A percentile compares a stretch with the other conserved stretches of the same genome.
phyloP scores from a whole-genome alignment of 2,888 invertebrate genomes.

The Cheilosia soror region DNA sequence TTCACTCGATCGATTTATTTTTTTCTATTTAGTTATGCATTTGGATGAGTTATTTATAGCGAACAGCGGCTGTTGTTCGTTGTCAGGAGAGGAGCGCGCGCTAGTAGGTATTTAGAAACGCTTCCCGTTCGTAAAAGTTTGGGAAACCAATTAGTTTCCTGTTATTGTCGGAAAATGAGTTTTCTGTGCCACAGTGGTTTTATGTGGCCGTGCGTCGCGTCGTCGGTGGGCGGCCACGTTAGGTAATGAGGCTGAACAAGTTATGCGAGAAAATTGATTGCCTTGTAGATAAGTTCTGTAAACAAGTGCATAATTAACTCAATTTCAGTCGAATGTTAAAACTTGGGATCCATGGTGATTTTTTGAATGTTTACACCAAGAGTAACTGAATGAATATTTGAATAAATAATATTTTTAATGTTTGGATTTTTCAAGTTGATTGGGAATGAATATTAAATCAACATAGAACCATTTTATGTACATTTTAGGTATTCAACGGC shows the following conservation, averaged over 20 bases:
- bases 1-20: not conserved
- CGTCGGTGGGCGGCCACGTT: not conserved
- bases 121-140: conserved; percentile 2
- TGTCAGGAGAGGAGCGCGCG: not conserved
- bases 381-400: too few species aligned
- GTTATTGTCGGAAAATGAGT: conserved; percentile 16
- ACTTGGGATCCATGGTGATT: not conserved
- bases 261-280: not conserved
- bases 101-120: not conserved
- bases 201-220: not conserved
- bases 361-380: not conserved
- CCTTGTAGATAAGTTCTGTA: not conserved
- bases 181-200: conserved; percentile 13
- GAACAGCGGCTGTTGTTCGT: not conserved
- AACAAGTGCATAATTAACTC: not conserved
- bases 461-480: too few species aligned
- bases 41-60: conserved; percentile 7
- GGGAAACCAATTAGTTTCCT: conserved; percentile 17
- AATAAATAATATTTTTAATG: too few species aligned
- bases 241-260: not conserved
- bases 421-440: too few species aligned
- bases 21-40: not conserved
- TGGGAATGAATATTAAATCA: too few species aligned
- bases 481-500: too few species aligned
- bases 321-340: not conserved